phyloP scores from a whole-genome alignment of 2,797 vertebrate genomes.

The Chaetodon trifasciatus region DNA sequence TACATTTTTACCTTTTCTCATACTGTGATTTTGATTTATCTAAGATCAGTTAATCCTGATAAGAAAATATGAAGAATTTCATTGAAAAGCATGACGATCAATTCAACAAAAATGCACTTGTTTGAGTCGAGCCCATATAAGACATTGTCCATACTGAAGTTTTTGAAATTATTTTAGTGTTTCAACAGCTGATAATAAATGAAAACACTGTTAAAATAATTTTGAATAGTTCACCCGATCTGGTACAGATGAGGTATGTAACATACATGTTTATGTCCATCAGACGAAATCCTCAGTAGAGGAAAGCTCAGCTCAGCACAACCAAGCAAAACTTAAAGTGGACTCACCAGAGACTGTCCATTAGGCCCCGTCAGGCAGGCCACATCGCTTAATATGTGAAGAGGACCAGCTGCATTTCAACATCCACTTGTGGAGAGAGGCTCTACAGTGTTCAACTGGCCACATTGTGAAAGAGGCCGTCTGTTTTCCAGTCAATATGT shows the following conservation, averaged over 20 bases:
- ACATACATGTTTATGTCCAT: background rate
- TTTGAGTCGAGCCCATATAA: background rate
- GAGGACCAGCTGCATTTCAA: slow-evolving; percentile 36
- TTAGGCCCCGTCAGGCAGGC: slow-evolving; percentile 19
- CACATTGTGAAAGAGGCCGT: slow-evolving; percentile 27
- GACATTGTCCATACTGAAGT: background rate
- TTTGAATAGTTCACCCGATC: background rate
- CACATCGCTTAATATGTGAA: slow-evolving; percentile 12
- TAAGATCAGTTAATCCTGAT: background rate
- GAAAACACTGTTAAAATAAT: background rate
- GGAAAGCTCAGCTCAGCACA: background rate
- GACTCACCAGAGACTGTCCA: slow-evolving; percentile 67
- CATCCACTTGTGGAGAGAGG: slow-evolving; percentile 40
- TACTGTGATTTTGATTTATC: background rate
- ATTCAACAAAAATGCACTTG: background rate
- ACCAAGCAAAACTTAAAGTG: background rate
- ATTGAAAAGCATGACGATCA: background rate
- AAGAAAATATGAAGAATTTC: background rate
- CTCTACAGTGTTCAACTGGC: slow-evolving; percentile 3
- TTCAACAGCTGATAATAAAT: background rate
- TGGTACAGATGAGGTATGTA: background rate
- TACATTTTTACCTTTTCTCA: background rate
- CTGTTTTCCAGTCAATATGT: slow-evolving; percentile 59
- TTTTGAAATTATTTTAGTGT: background rate
- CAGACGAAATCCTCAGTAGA: background rate